Base-by-base conservation (phyloP, 2,888 invertebrate genomes). In the Leucophenga montana region DNA sequence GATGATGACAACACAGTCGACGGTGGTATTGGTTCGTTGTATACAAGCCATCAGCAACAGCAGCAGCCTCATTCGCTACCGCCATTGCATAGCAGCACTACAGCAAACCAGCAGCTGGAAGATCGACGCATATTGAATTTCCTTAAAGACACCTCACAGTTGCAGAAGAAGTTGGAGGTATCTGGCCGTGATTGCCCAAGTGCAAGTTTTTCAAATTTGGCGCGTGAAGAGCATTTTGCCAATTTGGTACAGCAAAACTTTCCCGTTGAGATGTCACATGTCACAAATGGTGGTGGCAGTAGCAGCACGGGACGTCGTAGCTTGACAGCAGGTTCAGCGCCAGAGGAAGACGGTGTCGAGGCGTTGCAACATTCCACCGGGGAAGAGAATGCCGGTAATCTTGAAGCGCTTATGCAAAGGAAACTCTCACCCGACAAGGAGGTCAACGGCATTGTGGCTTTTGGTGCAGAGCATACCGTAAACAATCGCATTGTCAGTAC, bases 201-300 rank as follows among this genome's bases (percentile, higher is more conserved):
- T 70, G 84, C 88, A 0, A 89, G 88, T 73, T 89, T 89, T 69
- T 89, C 89, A 0, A 89, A 88, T 75, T 76, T 89, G 68, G 89
- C 89, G 5, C 83, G 89, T 0, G 89, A 89, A 72, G 89, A 89
- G 71, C 89, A 89, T 71, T 89, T 89, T 75, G 89, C 89, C 22
- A 89, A 89, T 79, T 79, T 89, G 69, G 88, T 89, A 62, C 89
- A 89, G 69, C 89, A 89, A 70, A 89, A 89, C 68, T 89, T 89
- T 62, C 84, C 88, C 0, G 73, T 83, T 0, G 88, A 88, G 44
- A 67, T 81, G 54, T 61, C 68, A 1, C 75, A 80, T 3, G 77
- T 77, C 11, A 64, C 48, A 22, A 78, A 75, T 67, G 77, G 74
- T 1, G 77, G 72, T 68, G 68, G 70, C 56, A 27, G 48, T 67